These are phyloP conservation scores for Drosophila seguyi DNA, from an alignment of 1,140 invertebrate genomes.

Conservation along the genomic window DNA sequence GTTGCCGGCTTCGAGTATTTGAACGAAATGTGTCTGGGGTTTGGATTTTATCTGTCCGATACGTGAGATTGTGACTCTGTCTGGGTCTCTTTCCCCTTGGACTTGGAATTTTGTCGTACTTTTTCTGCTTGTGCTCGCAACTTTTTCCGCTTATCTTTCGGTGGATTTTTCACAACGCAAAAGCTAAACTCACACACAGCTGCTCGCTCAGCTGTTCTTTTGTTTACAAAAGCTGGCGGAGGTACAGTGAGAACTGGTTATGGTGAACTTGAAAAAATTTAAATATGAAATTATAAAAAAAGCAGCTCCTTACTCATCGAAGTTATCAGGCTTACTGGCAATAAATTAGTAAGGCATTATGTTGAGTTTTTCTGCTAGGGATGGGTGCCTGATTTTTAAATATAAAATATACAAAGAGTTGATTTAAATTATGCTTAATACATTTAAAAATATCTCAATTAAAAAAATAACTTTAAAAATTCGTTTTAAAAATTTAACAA, in stretches of 20 bases:
- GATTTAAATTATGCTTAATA: neutral
- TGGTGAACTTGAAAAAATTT: neutral
- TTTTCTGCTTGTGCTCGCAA: conserved; percentile 37
- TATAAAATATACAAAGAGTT: neutral
- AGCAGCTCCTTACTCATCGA: no score
- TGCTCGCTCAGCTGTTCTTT: conserved; percentile 37
- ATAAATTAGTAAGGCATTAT: no score
- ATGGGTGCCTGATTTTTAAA: neutral
- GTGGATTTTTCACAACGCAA: conserved; percentile 34
- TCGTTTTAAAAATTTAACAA: no score
- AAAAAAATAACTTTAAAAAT: no score
- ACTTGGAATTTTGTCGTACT: conserved; percentile 27
- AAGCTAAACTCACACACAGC: conserved; percentile 24
- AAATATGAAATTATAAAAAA: neutral
- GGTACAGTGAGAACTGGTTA: neutral
- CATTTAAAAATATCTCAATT: neutral
- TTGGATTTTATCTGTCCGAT: conserved; percentile 41
- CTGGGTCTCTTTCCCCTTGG: conserved; percentile 39
- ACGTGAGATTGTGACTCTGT: conserved; percentile 61
- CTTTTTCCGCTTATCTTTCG: conserved; percentile 42
- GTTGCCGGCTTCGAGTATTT: neutral
- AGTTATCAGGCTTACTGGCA: neutral
- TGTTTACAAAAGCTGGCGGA: conserved; percentile 21
- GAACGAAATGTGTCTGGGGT: neutral
- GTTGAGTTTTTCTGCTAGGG: neutral